Conservation (phyloP, 2,888 invertebrate species). For the Tetragonula carbonaria region DNA sequence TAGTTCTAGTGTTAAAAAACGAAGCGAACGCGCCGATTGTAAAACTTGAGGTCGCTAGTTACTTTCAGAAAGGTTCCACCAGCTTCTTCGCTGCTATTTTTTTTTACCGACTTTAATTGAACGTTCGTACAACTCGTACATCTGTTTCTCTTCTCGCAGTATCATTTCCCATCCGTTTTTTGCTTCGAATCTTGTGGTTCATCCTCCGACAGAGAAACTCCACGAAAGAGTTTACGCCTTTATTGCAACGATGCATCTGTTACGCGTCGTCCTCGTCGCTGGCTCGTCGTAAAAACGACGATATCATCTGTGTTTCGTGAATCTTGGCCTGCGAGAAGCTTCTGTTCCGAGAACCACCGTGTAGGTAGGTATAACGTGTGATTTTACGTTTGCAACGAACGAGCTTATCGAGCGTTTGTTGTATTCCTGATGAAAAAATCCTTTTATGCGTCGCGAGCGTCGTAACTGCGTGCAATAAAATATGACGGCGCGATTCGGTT, state of each 20-base stretch:
- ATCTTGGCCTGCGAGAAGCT: conserved; percentile 21
- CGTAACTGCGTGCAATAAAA: too few relatives aligned
- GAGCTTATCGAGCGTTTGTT: too few relatives aligned
- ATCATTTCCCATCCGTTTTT: conserved; percentile 12
- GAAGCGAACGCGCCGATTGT: conserved; percentile 52
- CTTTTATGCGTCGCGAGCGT: too few relatives aligned
- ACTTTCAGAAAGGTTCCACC: conserved; percentile 71
- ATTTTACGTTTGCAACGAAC: not conserved
- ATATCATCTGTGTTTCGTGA: conserved; percentile 62
- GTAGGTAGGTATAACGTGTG: conserved; percentile 2
- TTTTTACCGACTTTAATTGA: conserved; percentile 78
- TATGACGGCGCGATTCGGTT: too few relatives aligned
- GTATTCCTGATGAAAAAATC: too few relatives aligned
- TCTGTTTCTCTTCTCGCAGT: conserved; percentile 35
- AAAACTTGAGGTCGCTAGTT: conserved; percentile 70
- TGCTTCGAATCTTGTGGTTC: conserved; percentile 48
- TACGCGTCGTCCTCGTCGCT: conserved; percentile 28
- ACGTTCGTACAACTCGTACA: conserved; percentile 74
- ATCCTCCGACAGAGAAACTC: conserved; percentile 68
- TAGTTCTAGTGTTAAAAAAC: conserved; percentile 23
- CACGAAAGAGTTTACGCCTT: conserved; percentile 77
- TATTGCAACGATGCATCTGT: conserved; percentile 71
- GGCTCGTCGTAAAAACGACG: conserved; percentile 64
- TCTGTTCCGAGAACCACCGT: conserved; percentile 36
- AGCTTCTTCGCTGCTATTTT: conserved; percentile 62